Base-by-base conservation (phyloP, 1,140 invertebrate genomes). In the Helicoverpa armigera region DNA sequence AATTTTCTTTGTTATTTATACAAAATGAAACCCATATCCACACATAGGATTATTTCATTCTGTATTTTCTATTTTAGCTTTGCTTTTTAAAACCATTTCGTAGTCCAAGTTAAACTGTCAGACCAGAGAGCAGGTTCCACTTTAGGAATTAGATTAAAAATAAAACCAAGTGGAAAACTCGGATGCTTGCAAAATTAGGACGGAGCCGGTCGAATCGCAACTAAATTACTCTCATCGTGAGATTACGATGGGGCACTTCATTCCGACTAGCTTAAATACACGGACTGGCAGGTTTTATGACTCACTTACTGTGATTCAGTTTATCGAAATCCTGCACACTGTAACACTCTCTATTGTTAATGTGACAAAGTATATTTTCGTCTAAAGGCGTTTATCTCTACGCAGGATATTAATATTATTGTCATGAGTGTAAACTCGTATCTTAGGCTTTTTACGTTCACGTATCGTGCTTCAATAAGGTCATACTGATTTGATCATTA, bases 241-340 rank as follows among this genome's bases (percentile, higher is more conserved):
- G 74, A 76, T 43, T 43, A 43, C 35, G 35, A 43, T 43, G 58
- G 51, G 43, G 60, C 48, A 76, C 48, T 76, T 76, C n/a, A 63
- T 31, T 76, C 50, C 60, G 14, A 16, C 60, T 76, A 76, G 48
- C 60, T 76, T 76, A 48, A 72, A 72, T 74, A 76, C 74, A 65
- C 74, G 58, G 60, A 43, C 23, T 51, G 43, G 48, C 74, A 51
- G 58, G 74, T 76, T 76, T 58, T 63, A 76, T 76, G 74, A 76
- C 16, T 76, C 74, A 76, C 60, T 65, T 63, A 31, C 74, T 76
- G 60, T 76, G 74, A 76, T 51, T 76, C 74, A 76, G 74, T 76
- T 63, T 51, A 43, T 29, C 13, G 60, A 63, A 63, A 63, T 63
- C 48, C 10, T 61, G 4, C 23, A 65, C 16, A 60, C 54, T 12